phyloP scores from a whole-genome alignment of 2,888 invertebrate species.

The Megalurothrips usitatus region DNA sequence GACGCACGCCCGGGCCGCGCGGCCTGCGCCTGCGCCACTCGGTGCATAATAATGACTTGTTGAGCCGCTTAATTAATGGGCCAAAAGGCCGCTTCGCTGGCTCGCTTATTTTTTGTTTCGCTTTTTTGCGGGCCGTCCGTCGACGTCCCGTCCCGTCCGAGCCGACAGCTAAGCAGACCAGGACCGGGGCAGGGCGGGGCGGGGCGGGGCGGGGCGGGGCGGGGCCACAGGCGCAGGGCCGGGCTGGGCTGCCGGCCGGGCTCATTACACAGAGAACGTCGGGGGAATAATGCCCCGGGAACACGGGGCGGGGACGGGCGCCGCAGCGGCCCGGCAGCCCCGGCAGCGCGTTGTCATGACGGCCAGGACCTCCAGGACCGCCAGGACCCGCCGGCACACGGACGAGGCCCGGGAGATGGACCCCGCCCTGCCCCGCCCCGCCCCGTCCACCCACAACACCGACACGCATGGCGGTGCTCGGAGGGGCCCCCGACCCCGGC shows the following conservation, averaged over 20 bases:
- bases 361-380: not conserved
- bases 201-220: not conserved
- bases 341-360: not conserved
- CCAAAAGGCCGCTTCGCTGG: not conserved
- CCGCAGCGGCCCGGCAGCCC: not conserved
- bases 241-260: not conserved
- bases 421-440: not conserved
- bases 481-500: too few species aligned
- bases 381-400: not conserved
- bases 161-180: too few species aligned
- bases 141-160: not conserved
- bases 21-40: too few species aligned
- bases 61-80: slow-evolving; percentile 1
- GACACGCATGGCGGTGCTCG: too few species aligned
- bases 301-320: not conserved
- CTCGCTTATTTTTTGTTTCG: not conserved
- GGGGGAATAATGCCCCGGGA: not conserved
- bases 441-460: not conserved
- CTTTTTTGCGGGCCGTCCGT: not conserved
- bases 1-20: too few species aligned
- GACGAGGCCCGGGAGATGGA: not conserved
- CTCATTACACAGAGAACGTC: slow-evolving; percentile 16
- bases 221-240: not conserved
- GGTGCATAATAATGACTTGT: slow-evolving; percentile 4
- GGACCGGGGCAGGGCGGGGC: not conserved